Evolutionary conservation across 2,797 vertebrate genomes (phyloP).

Genomic region (Merluccius polli): DNA sequence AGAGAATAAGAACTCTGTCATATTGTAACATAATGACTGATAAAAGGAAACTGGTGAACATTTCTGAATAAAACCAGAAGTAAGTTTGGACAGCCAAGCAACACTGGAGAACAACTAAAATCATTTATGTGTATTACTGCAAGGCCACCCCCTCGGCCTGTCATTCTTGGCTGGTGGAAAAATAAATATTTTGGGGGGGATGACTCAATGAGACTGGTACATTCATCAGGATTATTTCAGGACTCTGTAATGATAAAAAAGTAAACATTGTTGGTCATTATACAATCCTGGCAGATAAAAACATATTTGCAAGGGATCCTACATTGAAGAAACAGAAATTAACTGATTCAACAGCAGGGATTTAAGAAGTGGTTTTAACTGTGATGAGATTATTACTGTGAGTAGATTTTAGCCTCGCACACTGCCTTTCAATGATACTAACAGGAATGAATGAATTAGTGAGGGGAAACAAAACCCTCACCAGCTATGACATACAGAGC

Average conservation of each 20-base stretch:
- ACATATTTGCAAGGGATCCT: too few relatives aligned
- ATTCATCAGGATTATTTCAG: conserved; percentile 10
- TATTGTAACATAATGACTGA: conserved; percentile 10
- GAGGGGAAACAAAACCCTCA: conserved; percentile 5
- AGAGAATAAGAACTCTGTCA: background rate
- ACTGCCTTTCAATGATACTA: conserved; percentile 8
- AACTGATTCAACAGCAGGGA: too few relatives aligned
- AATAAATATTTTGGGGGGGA: conserved; percentile 5
- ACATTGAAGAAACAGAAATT: too few relatives aligned
- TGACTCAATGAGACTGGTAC: conserved; percentile 9
- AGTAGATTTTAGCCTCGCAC: background rate
- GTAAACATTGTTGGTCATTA: conserved; percentile 9
- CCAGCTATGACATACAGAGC: conserved; percentile 3
- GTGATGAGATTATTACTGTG: conserved; percentile 5
- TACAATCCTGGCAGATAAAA: conserved; percentile 22
- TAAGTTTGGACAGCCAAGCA: conserved; percentile 5
- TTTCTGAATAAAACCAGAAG: conserved; percentile 5
- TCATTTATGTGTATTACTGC: conserved; percentile 1
- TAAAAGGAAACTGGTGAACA: background rate
- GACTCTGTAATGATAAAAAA: conserved; percentile 5
- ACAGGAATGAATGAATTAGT: conserved; percentile 7
- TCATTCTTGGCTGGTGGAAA: conserved; percentile 11
- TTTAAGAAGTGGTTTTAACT: conserved; percentile 4
- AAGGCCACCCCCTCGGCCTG: background rate
- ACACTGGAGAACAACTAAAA: conserved; percentile 10